A percentile compares a stretch with the other conserved stretches of the same genome.
Conservation (phyloP, 1,140 invertebrate genomes). For the Calliphora vicina region DNA sequence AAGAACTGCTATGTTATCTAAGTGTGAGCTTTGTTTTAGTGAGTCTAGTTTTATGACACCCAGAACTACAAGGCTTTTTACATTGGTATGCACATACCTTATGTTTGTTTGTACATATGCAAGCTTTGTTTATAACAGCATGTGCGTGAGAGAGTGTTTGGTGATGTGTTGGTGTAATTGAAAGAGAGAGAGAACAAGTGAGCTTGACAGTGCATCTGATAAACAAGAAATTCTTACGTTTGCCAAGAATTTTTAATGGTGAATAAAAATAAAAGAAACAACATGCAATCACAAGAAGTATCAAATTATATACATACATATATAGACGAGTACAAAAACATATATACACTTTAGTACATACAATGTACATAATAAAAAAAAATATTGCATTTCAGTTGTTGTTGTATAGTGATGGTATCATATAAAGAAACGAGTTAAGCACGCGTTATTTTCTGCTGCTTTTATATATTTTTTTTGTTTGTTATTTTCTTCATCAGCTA, state of each 20-base stretch:
- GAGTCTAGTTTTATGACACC: no score
- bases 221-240: constrained; percentile 11
- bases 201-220: constrained; percentile 12
- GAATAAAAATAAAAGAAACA: background rate
- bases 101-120: background rate
- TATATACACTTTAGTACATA: background rate
- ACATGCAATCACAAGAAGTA: background rate
- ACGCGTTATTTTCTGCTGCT: background rate
- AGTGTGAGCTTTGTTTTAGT: no score
- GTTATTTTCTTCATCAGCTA: background rate
- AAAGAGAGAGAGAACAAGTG: background rate
- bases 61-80: no score
- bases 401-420: background rate
- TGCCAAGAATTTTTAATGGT: constrained; percentile 5
- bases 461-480: background rate
- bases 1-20: no score
- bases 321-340: background rate
- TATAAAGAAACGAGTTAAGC: constrained; percentile 19
- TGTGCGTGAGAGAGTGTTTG: background rate
- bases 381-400: background rate
- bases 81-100: no score
- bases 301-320: no score
- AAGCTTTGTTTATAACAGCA: background rate
- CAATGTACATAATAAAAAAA: background rate
- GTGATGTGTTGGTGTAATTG: no score